Conservation (phyloP, 2,888 invertebrate genomes). For the Serrognathus titanus region DNA sequence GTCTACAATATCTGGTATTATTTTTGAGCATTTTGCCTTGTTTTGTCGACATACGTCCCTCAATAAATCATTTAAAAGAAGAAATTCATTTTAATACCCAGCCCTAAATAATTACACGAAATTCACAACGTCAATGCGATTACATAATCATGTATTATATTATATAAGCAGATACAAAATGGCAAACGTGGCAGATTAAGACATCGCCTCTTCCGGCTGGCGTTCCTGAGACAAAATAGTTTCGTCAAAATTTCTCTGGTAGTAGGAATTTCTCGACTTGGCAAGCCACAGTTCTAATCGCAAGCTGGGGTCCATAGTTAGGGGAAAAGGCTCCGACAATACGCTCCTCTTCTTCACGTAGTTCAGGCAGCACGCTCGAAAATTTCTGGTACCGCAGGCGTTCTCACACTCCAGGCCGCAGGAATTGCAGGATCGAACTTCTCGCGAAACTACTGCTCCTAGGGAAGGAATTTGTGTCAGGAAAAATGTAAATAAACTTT, state of each 20-base stretch:
- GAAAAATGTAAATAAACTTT: no score
- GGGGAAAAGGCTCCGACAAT: slow-evolving; percentile 28
- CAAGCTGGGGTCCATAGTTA: slow-evolving; percentile 41
- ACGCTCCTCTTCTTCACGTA: slow-evolving; percentile 60
- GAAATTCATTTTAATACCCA: no score
- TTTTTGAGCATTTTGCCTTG: no score
- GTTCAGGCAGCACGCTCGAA: slow-evolving; percentile 71
- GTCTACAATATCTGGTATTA: no score
- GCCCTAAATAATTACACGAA: no score
- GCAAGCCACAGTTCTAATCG: slow-evolving; percentile 45
- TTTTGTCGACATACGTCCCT: no score
- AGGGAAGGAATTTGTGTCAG: no score
- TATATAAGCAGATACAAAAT: no score
- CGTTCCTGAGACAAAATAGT: slow-evolving; percentile 9
- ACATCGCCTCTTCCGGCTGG: slow-evolving; percentile 1
- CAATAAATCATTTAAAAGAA: no score
- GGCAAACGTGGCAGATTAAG: not conserved
- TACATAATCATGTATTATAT: no score
- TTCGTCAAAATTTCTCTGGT: slow-evolving; percentile 18
- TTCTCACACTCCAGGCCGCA: slow-evolving; percentile 66
- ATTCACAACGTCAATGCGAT: no score
- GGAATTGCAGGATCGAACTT: slow-evolving; percentile 55
- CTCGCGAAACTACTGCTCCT: slow-evolving; percentile 11
- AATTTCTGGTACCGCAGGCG: slow-evolving; percentile 67
- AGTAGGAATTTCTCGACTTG: slow-evolving; percentile 36